phyloP scores from a whole-genome alignment of 2,888 invertebrate genomes.

The Philereme transversata region DNA sequence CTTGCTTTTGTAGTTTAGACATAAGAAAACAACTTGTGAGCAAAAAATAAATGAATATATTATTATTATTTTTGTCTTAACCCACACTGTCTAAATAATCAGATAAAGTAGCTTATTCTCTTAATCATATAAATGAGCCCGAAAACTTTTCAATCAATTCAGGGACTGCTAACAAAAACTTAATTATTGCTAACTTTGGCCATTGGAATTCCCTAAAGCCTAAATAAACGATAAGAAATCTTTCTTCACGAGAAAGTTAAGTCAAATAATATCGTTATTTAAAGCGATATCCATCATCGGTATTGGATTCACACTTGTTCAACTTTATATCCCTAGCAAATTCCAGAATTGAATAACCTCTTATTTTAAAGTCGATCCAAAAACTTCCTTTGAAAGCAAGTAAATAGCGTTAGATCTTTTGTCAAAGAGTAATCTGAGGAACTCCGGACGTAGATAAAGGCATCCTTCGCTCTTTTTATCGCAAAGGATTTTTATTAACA shows the following conservation, averaged over 20 bases:
- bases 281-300: slow-evolving; percentile 17
- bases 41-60: too few species aligned
- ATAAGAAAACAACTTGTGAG: too few species aligned
- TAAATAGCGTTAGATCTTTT: slow-evolving; percentile 11
- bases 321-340: slow-evolving; percentile 8
- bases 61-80: not conserved
- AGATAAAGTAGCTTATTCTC: slow-evolving; percentile 46
- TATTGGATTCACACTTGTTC: slow-evolving; percentile 20
- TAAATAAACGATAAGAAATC: slow-evolving; percentile 38
- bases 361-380: too few species aligned
- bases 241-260: slow-evolving; percentile 22
- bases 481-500: slow-evolving; percentile 8
- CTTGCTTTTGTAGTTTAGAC: too few species aligned
- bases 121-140: slow-evolving; percentile 39
- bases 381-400: slow-evolving; percentile 2
- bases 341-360: not conserved
- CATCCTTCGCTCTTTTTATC: not conserved
- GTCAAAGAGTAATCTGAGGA: slow-evolving; percentile 9
- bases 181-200: slow-evolving; percentile 43
- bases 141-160: slow-evolving; percentile 45
- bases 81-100: not conserved
- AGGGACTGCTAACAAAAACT: slow-evolving; percentile 41
- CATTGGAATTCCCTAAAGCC: slow-evolving; percentile 38
- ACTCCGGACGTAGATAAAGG: not conserved
- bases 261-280: slow-evolving; percentile 23